Base-by-base conservation (phyloP, 2,888 invertebrate species). In the Crematogaster levior region DNA sequence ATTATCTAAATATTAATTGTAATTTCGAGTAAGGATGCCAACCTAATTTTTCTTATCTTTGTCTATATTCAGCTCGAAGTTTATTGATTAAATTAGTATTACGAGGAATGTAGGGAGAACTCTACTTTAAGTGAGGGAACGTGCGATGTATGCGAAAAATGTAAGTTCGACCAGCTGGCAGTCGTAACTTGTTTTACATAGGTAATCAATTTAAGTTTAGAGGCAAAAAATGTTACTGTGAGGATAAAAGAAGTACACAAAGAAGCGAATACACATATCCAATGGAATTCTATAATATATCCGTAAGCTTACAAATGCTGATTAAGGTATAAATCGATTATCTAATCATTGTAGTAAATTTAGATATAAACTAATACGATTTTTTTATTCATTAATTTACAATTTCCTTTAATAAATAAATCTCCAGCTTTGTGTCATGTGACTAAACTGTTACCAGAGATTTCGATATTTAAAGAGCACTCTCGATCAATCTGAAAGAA, bases 131-230 rank as follows among this genome's bases (percentile, higher is more conserved):
- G 70, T 84, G 70, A 84, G 51, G 63, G 58, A 70, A 84, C 82
- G 82, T 84, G 82, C 68, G 21, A 66, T 48, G 82, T 74, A 46
- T 84, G 72, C 75, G 70, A 77, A 40, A 53, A 61, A 82, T 82
- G 61, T 68, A 43, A 5, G 34, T 51, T 66, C 61, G 10, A 72
- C 43, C 70, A 70, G 68, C 58, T 53, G 53, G 40, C 24, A 46
- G 21, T 40, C 65, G 43, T 46, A 56, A 66, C 66, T 77, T 75
- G 53, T 80, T 63, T 37, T 60, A 58, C 53, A 63, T 40, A 40
- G 63, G 48, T 82, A 84, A 84, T 84, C 84, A 77, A 82, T 70
- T 84, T 84, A 82, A 75, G 73, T 73, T 73, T 60, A 3, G 21
- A 24, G 21, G 18, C 27, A 53, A 72, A 70, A 27, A 81, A 15